Conservation (phyloP, 2,888 invertebrate genomes). For the Torymus aiolomorphi region DNA sequence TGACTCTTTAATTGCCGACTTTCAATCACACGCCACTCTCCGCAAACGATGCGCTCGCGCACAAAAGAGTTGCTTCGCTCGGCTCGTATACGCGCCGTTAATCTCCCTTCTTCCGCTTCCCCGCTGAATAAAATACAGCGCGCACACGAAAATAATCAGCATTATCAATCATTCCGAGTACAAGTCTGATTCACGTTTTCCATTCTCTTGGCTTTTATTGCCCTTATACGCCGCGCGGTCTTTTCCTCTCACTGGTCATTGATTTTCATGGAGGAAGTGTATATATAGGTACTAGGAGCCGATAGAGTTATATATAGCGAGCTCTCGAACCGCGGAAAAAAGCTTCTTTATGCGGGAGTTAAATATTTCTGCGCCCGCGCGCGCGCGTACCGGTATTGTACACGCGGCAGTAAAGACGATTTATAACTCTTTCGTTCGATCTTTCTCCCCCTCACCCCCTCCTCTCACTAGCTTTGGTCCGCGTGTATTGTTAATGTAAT, state of each 20-base stretch:
- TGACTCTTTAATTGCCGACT: too few relatives aligned
- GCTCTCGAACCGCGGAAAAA: background rate
- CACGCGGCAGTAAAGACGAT: constrained; percentile 17
- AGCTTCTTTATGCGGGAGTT: constrained; percentile 17
- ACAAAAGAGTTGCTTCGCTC: too few relatives aligned
- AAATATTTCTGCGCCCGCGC: constrained; percentile 19
- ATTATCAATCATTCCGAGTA: constrained; percentile 47
- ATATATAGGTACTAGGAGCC: background rate
- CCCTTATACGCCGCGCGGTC: background rate
- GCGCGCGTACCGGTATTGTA: background rate
- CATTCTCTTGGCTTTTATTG: constrained; percentile 15
- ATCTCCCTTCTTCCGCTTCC: constrained; percentile 1
- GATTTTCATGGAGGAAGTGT: constrained; percentile 40
- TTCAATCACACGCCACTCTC: too few relatives aligned
- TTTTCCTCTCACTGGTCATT: constrained; percentile 30
- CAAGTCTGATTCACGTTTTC: constrained; percentile 22
- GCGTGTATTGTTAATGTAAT: constrained; percentile 31
- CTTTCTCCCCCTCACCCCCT: background rate
- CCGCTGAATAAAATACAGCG: background rate
- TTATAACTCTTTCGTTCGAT: constrained; percentile 7
- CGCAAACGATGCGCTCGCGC: too few relatives aligned
- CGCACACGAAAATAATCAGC: constrained; percentile 47
- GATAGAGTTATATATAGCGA: constrained; percentile 20
- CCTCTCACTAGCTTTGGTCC: too few relatives aligned
- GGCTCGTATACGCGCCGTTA: background rate